Evolutionary conservation across 2,797 vertebrate species (phyloP), one percentile per base, ranked within the genome.

Genomic region (Falco naumanni): DNA sequence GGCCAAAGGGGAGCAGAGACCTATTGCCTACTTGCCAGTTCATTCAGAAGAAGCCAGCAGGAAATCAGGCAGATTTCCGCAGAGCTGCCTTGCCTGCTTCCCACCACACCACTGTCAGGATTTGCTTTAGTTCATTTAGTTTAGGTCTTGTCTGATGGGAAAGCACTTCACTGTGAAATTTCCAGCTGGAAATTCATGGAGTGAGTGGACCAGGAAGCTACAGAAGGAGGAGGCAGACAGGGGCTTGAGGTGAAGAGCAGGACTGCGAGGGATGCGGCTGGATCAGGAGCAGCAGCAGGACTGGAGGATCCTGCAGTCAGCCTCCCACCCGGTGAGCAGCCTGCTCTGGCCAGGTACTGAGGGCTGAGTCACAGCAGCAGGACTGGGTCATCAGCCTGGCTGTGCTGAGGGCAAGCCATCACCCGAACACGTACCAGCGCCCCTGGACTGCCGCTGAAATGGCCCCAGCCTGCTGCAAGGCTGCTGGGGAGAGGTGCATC

Each of bases 291-390:
- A 74, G 82, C 6, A 3, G 34, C 2, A 2, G 45, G 54, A 64
- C 33, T 2, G 3, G 25, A 69, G 50, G 54, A 24, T 12, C 2
- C 1, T 29, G 24, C 13, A 3, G 8, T 45, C 57, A 63, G 26
- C 41, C 39, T 83, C 31, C 43, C 8, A 6, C n/a, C 43, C 0
- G 0, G 26, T 3, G 1, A 87, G 68, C 47, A 57, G n/a, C 70
- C 59, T 1, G 1, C 24, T 60, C 25, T 1, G 2, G 47, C 47
- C 34, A 17, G 0, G 0, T 63, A n/a, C 39, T 3, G 6, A 65
- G 53, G 63, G 63, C 26, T 94, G 43, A 80, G 72, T 77, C 47
- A 64, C 0, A 0, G 37, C 72, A 53, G 21, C 71, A 89, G 64
- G 20, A 50, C 64, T 45, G 51, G 34, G 59, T 79, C 60, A 28